These are phyloP conservation scores for Takifugu bimaculatus DNA, from an alignment of 2,113 vertebrate genomes.

Conservation along the genomic window DNA sequence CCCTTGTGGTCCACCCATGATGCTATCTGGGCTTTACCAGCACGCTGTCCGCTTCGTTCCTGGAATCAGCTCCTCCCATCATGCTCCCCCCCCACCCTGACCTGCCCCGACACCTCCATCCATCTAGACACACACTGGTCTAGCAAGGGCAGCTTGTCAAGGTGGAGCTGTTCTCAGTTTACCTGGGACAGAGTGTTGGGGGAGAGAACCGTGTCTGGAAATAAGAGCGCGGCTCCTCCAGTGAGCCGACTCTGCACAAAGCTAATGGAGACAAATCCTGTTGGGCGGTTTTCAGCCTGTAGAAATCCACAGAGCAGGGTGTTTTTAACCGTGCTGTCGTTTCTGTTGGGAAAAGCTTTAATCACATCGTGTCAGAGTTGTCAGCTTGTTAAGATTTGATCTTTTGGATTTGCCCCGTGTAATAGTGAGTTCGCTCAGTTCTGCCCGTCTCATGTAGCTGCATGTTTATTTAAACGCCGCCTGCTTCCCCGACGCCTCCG, in stretches of 20 bases:
- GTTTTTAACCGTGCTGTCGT: too few relatives aligned
- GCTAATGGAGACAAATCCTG: neutral
- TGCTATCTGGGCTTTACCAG: slow-evolving; percentile 72
- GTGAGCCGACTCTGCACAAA: slow-evolving; percentile 26
- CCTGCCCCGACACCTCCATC: slow-evolving; percentile 5
- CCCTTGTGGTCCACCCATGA: slow-evolving; percentile 59
- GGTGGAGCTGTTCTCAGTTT: slow-evolving; percentile 51
- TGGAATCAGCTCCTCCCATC: slow-evolving; percentile 48
- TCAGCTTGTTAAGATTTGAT: too few relatives aligned
- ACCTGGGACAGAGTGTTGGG: slow-evolving; percentile 33
- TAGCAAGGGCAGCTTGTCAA: slow-evolving; percentile 24
- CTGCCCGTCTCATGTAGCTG: too few relatives aligned
- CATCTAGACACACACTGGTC: slow-evolving; percentile 4
- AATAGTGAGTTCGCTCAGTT: too few relatives aligned
- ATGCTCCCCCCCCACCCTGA: neutral
- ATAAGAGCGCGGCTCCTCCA: slow-evolving; percentile 47
- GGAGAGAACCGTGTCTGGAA: slow-evolving; percentile 32
- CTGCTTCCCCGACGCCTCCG: too few relatives aligned
- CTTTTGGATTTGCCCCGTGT: too few relatives aligned
- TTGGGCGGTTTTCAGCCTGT: slow-evolving; percentile 16
- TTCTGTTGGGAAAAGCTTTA: too few relatives aligned
- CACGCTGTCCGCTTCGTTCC: slow-evolving; percentile 67
- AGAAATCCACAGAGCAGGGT: too few relatives aligned
- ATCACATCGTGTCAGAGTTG: too few relatives aligned
- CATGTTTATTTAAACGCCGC: too few relatives aligned